Base-by-base conservation (phyloP, 2,113 vertebrate species). In the Periophthalmus modestus region DNA sequence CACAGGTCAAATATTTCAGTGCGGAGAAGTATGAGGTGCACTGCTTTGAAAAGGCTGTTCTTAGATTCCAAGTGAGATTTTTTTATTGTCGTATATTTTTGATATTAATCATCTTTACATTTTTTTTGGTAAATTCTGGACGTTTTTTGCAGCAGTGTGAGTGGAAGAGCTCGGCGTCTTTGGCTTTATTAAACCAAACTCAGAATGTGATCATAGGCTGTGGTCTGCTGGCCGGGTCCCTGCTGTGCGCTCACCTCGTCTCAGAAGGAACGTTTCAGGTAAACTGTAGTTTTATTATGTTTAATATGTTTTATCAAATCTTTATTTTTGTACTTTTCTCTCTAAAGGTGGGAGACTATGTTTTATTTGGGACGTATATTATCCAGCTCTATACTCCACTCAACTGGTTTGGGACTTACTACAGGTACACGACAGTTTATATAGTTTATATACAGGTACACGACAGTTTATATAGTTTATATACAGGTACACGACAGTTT, bases 351-450 rank as follows among this genome's bases (percentile, higher is more conserved):
- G 96, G 96, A 2, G 96, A 98, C 84, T 98, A 94, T 36, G 95
- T 98, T 77, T 93, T 97, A 13, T 97, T 97, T 34, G 95, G 95
- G 46, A 97, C 96, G 50, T 98, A 98, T 68, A 97, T 97, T 84
- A 95, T 96, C 74, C 96, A 98, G 90, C 93, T 98, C 59, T 98
- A 97, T 82, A 95, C 95, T 0, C 96, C 96, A 0, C 95, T 98
- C 68, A 96, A 97, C 91, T 97, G 96, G 95, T 97, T 97, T 0
- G 96, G 96, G 6, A 97, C 96, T 69, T 98, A 97, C 85, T 98
- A 97, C 88, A 96, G 96, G 96, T 97, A 91, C 18, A 18, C 48
- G 7, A 2, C 10, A 43, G 39, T 43, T 43, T 9, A 28, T 28
- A 28, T 28, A n/a, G n/a, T n/a, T n/a, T n/a, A n/a, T n/a, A n/a